Evolutionary conservation across 2,113 vertebrate genomes (phyloP).

Genomic region (Heterotis niloticus): DNA sequence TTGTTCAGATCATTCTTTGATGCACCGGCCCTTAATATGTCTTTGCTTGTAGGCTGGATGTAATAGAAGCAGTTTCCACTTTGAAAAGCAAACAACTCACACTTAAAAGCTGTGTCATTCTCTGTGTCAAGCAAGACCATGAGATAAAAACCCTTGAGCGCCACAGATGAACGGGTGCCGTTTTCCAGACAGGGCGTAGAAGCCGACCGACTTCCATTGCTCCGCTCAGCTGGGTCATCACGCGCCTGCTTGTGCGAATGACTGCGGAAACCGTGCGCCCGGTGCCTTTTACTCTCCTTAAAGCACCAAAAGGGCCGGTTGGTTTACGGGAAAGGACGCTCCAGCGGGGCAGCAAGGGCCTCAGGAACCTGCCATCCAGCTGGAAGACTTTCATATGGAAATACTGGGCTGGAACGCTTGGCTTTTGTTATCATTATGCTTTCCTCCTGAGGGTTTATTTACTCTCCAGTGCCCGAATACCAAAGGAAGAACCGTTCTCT

Average conservation of each 20-base stretch:
- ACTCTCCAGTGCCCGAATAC: neutral
- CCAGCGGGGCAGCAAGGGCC: neutral
- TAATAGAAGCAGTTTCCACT: slow-evolving; percentile 18
- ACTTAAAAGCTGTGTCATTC: slow-evolving; percentile 6
- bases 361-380: neutral
- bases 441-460: slow-evolving; percentile 17
- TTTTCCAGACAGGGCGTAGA: neutral
- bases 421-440: slow-evolving; percentile 8
- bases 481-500: neutral
- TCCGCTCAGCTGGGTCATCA: neutral
- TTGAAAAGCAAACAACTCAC: slow-evolving; percentile 20
- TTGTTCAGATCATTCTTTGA: slow-evolving; percentile 5
- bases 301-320: neutral
- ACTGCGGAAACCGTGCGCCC: neutral
- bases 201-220: slow-evolving; percentile 2
- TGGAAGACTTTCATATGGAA: slow-evolving; percentile 17
- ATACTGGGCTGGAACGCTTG: neutral
- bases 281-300: neutral
- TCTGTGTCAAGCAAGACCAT: neutral
- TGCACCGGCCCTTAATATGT: neutral
- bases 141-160: neutral
- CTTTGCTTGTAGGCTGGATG: slow-evolving; percentile 12
- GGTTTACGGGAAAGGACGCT: neutral
- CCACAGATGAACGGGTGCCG: neutral
- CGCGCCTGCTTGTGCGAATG: neutral